These are phyloP conservation scores for Pangasius sanitwongsei DNA, from an alignment of 2,797 vertebrate genomes.

Conservation along the genomic window DNA sequence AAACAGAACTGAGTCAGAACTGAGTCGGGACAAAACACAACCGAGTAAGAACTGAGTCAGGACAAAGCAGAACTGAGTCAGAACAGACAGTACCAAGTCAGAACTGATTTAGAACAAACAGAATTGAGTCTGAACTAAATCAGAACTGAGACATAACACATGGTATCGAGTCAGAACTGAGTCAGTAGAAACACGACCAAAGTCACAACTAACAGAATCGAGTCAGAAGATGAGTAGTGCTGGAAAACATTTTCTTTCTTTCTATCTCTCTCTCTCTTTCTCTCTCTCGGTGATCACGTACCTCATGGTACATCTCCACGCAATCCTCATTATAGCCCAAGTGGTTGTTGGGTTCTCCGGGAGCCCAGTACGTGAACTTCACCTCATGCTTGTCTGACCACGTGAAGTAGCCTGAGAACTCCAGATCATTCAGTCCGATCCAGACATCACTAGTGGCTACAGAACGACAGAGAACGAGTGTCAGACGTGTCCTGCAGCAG, in stretches of 20 bases:
- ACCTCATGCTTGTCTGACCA: conserved; percentile 73
- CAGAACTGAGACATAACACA: not conserved
- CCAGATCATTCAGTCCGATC: conserved; percentile 76
- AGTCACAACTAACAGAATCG: no score
- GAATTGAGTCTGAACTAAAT: not conserved
- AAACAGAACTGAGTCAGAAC: not conserved
- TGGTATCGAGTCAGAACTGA: not conserved
- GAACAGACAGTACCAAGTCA: not conserved
- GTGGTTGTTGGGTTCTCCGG: conserved; percentile 79
- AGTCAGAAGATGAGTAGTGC: not conserved
- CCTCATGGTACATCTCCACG: conserved; percentile 74
- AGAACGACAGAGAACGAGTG: not conserved
- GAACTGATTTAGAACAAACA: not conserved
- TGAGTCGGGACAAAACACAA: not conserved
- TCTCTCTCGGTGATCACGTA: conserved; percentile 41
- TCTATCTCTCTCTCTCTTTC: not conserved
- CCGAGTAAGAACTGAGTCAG: not conserved
- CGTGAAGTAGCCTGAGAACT: conserved; percentile 63
- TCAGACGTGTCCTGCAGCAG: not conserved
- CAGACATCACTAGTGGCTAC: conserved; percentile 75
- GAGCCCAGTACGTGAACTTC: conserved; percentile 79
- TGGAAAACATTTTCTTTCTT: not conserved
- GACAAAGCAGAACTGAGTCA: not conserved
- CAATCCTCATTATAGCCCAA: conserved; percentile 75
- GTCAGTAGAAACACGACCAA: not conserved